A percentile compares a stretch with the other conserved stretches of the same genome.
Evolutionary conservation across 2,797 vertebrate genomes (phyloP).

Genomic region (Tympanoctomys barrerae): DNA sequence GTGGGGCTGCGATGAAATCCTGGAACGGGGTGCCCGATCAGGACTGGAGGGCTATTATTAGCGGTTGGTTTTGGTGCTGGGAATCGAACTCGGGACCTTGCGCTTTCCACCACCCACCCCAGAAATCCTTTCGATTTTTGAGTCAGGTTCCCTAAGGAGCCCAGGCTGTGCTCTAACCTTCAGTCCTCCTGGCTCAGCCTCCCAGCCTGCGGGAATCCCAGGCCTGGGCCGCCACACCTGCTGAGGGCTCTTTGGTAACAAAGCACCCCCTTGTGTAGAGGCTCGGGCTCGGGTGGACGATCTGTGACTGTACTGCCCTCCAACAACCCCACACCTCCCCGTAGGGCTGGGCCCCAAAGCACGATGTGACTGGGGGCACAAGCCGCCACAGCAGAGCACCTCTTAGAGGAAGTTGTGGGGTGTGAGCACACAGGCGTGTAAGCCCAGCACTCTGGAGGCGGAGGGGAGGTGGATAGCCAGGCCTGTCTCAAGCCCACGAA

Average conservation of each 20-base stretch:
- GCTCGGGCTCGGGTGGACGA: too few relatives aligned
- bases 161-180: neutral
- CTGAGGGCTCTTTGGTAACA: neutral
- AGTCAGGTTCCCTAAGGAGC: neutral
- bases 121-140: neutral
- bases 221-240: neutral
- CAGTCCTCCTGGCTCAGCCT: neutral
- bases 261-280: neutral
- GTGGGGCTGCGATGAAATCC: neutral
- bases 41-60: neutral
- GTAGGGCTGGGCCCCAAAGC: rapidly evolving
- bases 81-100: too few relatives aligned
- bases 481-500: neutral
- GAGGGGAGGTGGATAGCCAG: neutral
- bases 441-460: neutral
- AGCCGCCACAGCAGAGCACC: neutral
- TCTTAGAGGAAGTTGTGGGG: neutral
- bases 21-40: neutral
- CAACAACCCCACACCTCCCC: too few relatives aligned
- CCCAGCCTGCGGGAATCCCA: neutral
- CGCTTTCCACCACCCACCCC: too few relatives aligned
- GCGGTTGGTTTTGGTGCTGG: too few relatives aligned
- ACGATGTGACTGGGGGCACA: neutral
- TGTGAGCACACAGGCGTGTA: neutral
- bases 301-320: neutral